phyloP scores from a whole-genome alignment of 2,113 vertebrate species.

The Taxidea taxus region DNA sequence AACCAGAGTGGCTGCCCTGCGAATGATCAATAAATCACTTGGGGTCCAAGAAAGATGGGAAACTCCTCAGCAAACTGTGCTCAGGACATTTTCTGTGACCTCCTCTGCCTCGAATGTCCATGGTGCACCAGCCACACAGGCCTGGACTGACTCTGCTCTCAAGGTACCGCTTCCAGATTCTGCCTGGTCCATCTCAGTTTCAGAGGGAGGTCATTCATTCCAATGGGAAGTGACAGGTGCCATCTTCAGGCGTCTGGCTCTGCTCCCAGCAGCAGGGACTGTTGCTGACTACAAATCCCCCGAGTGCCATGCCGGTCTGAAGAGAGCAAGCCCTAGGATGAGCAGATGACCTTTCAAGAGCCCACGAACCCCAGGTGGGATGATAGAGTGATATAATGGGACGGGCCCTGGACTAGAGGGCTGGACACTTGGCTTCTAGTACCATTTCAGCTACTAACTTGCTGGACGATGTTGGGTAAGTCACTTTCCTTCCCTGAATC shows the following conservation, averaged over 20 bases:
- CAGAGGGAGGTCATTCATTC: slow-evolving; percentile 69
- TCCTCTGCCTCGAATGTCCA: slow-evolving; percentile 29
- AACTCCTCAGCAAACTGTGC: slow-evolving; percentile 42
- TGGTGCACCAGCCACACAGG: not conserved
- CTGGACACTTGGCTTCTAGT: slow-evolving; percentile 29
- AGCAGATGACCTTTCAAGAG: slow-evolving; percentile 48
- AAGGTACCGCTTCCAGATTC: slow-evolving; percentile 62
- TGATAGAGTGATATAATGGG: slow-evolving; percentile 36
- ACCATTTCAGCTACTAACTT: slow-evolving; percentile 37
- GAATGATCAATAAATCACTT: slow-evolving; percentile 67
- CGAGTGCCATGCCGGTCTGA: slow-evolving; percentile 50
- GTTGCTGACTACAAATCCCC: slow-evolving; percentile 39
- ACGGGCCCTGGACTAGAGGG: not conserved
- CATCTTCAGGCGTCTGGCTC: slow-evolving; percentile 63
- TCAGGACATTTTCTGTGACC: slow-evolving; percentile 44
- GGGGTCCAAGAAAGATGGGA: slow-evolving; percentile 28
- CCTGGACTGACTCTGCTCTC: slow-evolving; percentile 36
- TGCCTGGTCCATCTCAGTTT: slow-evolving; percentile 19
- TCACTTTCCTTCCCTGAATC: slow-evolving; percentile 38
- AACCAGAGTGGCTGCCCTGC: slow-evolving; percentile 41
- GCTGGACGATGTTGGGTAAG: slow-evolving; percentile 52
- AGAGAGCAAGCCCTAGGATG: slow-evolving; percentile 28
- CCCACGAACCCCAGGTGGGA: not conserved
- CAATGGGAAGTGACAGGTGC: slow-evolving; percentile 71
- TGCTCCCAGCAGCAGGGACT: slow-evolving; percentile 40